These are phyloP conservation scores for Indri indri DNA, from an alignment of 2,113 vertebrate genomes.

Conservation along the genomic window DNA sequence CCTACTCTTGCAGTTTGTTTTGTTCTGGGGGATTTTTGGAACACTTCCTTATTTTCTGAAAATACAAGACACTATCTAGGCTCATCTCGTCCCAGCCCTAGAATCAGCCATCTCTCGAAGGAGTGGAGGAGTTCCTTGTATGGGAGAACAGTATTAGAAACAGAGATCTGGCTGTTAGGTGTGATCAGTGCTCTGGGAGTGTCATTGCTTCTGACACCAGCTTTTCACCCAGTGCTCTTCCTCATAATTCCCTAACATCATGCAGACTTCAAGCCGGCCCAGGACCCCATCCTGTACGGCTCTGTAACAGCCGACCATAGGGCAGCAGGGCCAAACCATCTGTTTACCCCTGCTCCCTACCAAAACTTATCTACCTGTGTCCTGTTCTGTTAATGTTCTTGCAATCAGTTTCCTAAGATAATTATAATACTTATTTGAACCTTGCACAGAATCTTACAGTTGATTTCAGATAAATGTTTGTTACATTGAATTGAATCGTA, in stretches of 20 bases:
- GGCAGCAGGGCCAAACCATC: background rate
- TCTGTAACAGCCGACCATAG: background rate
- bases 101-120: background rate
- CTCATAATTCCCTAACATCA: background rate
- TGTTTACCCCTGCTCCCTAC: background rate
- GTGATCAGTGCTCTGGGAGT: background rate
- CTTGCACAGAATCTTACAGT: background rate
- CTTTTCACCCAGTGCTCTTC: background rate
- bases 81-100: background rate
- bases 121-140: background rate
- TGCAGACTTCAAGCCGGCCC: background rate
- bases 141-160: background rate
- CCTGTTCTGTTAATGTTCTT: background rate
- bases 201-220: background rate
- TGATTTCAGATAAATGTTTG: conserved; percentile 56
- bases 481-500: conserved; percentile 47
- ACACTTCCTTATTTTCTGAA: background rate
- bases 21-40: background rate
- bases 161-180: background rate
- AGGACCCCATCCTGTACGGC: accelerated
- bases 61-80: background rate
- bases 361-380: background rate
- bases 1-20: background rate
- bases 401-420: background rate
- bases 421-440: conserved; percentile 1